A percentile compares a stretch with the other conserved stretches of the same genome.
These are phyloP conservation scores for Pangasius macronema DNA, from an alignment of 2,797 vertebrate genomes.

Conservation along the genomic window DNA sequence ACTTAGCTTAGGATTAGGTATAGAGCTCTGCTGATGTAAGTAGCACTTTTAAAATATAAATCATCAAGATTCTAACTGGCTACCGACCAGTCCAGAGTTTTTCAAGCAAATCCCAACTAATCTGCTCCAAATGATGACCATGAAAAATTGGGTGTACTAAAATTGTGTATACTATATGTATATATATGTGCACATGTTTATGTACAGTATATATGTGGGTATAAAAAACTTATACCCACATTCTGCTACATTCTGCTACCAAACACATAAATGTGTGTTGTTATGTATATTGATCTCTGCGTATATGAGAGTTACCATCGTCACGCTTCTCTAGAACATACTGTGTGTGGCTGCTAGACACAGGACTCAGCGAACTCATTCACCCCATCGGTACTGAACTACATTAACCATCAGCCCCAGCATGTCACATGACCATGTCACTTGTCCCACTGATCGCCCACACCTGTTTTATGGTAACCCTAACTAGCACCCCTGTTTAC, in stretches of 20 bases:
- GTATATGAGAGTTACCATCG: background rate
- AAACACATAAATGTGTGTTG: background rate
- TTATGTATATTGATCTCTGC: background rate
- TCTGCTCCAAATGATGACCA: background rate
- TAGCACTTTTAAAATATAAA: background rate
- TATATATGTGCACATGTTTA: background rate
- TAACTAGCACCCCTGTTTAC: no score
- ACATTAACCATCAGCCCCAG: no score
- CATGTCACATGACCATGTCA: no score
- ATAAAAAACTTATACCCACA: no score
- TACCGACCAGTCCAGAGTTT: background rate
- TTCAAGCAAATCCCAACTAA: background rate
- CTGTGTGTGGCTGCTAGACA: background rate
- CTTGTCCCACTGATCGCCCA: no score
- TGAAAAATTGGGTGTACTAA: background rate
- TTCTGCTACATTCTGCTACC: background rate
- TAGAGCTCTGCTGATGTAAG: background rate
- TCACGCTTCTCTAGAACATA: background rate
- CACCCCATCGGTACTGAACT: background rate
- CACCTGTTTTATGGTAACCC: no score
- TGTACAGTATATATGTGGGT: background rate
- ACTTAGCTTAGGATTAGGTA: background rate
- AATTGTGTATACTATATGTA: background rate
- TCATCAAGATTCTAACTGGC: background rate
- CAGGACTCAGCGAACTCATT: background rate